phyloP scores from a whole-genome alignment of 2,113 vertebrate species.

The Corydoras maculifer region DNA sequence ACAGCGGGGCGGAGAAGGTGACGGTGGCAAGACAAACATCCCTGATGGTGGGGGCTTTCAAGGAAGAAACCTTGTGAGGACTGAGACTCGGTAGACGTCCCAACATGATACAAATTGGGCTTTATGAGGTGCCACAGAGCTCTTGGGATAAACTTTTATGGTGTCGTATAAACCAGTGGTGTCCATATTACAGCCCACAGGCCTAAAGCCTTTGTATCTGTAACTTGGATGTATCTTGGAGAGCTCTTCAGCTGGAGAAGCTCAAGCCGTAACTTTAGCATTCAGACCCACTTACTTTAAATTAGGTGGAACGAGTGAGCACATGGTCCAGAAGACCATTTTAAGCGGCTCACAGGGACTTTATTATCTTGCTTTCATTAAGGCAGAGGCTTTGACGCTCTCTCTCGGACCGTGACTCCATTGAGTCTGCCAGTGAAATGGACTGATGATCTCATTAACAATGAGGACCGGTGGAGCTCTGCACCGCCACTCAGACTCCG shows the following conservation, averaged over 20 bases:
- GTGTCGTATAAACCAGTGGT: no score
- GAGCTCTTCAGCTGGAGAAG: conserved; percentile 11
- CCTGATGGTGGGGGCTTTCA: no score
- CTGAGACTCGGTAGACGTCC: no score
- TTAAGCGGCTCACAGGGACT: conserved; percentile 8
- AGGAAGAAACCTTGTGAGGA: no score
- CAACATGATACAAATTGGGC: no score
- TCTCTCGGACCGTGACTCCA: conserved; percentile 19
- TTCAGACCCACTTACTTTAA: conserved; percentile 6
- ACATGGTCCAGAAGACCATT: neutral
- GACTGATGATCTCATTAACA: conserved; percentile 42
- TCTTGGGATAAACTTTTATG: no score
- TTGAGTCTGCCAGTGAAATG: conserved; percentile 35
- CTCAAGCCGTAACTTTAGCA: neutral
- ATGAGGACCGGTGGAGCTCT: conserved; percentile 10
- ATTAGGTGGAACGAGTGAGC: conserved; percentile 7
- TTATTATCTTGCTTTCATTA: conserved; percentile 24
- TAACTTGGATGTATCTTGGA: no score
- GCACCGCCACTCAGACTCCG: conserved; percentile 9
- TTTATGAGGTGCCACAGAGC: no score
- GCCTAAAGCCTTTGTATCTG: no score
- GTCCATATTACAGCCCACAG: no score
- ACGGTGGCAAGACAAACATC: no score
- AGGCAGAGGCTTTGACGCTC: conserved; percentile 18
- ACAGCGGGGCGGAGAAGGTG: no score